A percentile compares a stretch with the other conserved stretches of the same genome.
phyloP scores from a whole-genome alignment of 2,888 invertebrate species.

The Oxycera nigricornis region DNA sequence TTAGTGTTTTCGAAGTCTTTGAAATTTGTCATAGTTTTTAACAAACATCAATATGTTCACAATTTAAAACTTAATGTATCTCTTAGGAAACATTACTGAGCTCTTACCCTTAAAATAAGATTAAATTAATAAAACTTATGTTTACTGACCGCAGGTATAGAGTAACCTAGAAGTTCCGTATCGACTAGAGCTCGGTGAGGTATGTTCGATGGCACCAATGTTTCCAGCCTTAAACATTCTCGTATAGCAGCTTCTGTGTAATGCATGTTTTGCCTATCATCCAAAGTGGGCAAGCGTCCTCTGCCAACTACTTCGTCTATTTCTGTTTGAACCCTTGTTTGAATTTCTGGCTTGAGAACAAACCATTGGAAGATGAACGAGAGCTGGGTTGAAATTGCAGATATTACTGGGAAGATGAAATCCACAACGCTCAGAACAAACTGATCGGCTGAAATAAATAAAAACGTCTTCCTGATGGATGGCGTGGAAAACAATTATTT shows the following conservation, averaged over 20 bases:
- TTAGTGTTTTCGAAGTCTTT: too few relatives aligned
- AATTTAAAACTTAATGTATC: too few relatives aligned
- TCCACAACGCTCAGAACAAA: constrained; percentile 67
- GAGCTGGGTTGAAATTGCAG: constrained; percentile 64
- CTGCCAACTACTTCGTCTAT: constrained; percentile 70
- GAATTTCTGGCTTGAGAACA: constrained; percentile 66
- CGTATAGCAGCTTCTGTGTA: constrained; percentile 71
- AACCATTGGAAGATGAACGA: constrained; percentile 66
- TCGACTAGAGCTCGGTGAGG: constrained; percentile 65
- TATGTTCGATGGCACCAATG: constrained; percentile 68
- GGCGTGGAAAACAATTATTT: constrained; percentile 41
- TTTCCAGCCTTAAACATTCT: constrained; percentile 68
- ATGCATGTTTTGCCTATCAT: constrained; percentile 68
- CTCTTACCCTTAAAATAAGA: too few relatives aligned
- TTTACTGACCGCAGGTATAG: constrained; percentile 65
- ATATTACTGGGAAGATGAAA: constrained; percentile 68
- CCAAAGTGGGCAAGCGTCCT: constrained; percentile 67
- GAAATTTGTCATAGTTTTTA: too few relatives aligned
- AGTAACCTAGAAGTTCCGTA: constrained; percentile 66
- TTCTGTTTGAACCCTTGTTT: constrained; percentile 68
- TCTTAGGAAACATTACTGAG: too few relatives aligned
- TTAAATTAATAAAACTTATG: too few relatives aligned
- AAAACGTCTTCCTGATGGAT: background rate
- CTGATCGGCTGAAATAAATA: constrained; percentile 63
- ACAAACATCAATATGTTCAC: too few relatives aligned